Evolutionary conservation across 2,797 vertebrate species (phyloP).

Genomic region (Glyptemys insculpta): DNA sequence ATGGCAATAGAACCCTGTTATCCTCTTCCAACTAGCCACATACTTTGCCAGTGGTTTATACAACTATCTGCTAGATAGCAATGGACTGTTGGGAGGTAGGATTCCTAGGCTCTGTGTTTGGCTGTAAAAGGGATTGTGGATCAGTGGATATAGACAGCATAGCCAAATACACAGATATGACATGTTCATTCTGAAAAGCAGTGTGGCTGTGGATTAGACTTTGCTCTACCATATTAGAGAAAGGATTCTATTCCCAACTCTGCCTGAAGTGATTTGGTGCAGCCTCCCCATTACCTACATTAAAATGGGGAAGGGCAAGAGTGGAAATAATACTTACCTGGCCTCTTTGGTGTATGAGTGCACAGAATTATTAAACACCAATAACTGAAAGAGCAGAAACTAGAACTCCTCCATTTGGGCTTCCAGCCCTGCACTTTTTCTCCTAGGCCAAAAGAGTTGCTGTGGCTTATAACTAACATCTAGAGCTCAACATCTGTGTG

Average conservation of each 20-base stretch:
- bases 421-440: neutral
- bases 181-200: neutral
- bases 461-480: conserved; percentile 3
- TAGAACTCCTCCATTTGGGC: too few species aligned
- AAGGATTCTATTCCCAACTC: conserved; percentile 24
- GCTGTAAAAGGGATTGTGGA: neutral
- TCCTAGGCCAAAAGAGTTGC: neutral
- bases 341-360: too few species aligned
- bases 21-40: too few species aligned
- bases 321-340: neutral
- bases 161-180: too few species aligned
- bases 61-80: too few species aligned
- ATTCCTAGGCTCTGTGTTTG: neutral
- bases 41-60: too few species aligned
- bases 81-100: too few species aligned
- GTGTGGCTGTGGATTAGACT: neutral
- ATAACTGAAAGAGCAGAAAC: too few species aligned
- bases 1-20: too few species aligned
- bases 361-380: too few species aligned
- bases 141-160: too few species aligned
- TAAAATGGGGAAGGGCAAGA: neutral
- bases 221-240: neutral
- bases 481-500: neutral
- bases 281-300: neutral
- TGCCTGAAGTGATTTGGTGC: neutral